phyloP scores from a whole-genome alignment of 2,888 invertebrate genomes.

The Oscheius sp. region DNA sequence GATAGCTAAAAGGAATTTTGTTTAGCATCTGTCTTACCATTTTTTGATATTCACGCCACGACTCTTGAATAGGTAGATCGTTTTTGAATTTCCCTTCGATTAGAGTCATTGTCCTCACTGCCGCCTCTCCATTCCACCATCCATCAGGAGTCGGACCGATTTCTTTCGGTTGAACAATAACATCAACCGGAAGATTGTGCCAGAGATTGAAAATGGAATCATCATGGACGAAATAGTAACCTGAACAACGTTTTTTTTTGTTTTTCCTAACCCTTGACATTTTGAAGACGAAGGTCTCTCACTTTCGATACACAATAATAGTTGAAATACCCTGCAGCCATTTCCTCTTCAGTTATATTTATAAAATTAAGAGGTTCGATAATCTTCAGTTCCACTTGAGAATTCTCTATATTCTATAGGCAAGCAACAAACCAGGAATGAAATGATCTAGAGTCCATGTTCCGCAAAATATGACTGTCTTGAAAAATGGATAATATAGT shows the following conservation, averaged over 20 bases:
- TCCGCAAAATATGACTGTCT: conserved; percentile 13
- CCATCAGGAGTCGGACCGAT: background rate
- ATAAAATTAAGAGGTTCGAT: conserved; percentile 14
- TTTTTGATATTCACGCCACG: conserved; percentile 6
- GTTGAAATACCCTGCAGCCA: background rate
- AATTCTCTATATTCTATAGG: background rate
- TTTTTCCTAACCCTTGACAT: conserved; percentile 3
- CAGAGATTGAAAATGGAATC: conserved; percentile 28
- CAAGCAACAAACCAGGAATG: background rate
- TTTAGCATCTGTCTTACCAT: no score
- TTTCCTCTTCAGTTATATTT: conserved; percentile 9
- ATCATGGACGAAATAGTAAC: conserved; percentile 24
- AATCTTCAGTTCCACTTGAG: no score
- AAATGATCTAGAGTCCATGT: conserved; percentile 2
- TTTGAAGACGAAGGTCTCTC: conserved; percentile 21
- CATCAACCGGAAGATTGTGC: background rate
- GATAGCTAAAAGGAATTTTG: background rate
- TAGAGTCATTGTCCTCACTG: background rate
- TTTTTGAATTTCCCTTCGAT: conserved; percentile 13
- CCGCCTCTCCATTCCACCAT: background rate
- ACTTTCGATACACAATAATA: conserved; percentile 14
- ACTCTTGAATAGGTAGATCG: background rate
- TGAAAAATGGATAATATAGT: conserved; percentile 21
- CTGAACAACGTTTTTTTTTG: background rate
- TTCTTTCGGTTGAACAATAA: background rate